A percentile compares a stretch with the other conserved stretches of the same genome.
Conservation (phyloP, 2,888 invertebrate genomes). For the Tubulanus polymorphus region DNA sequence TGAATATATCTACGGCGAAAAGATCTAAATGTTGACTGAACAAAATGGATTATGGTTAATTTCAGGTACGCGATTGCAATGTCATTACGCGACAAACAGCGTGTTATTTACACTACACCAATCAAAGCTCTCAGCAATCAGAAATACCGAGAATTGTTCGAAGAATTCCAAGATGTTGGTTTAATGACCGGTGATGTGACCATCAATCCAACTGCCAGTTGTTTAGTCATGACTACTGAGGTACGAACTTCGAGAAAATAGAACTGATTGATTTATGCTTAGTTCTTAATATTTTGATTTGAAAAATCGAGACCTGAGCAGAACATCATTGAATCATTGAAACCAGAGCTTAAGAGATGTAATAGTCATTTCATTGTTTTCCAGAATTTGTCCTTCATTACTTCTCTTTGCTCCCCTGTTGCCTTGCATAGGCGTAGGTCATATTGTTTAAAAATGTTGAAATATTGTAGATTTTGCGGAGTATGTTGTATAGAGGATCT, state of each 20-base stretch:
- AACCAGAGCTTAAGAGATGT: too few species aligned
- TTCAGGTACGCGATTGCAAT: slow-evolving; percentile 84
- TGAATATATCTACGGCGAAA: too few species aligned
- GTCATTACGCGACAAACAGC: slow-evolving; percentile 87
- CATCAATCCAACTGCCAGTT: slow-evolving; percentile 95
- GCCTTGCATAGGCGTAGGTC: too few species aligned
- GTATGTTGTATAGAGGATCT: slow-evolving; percentile 97
- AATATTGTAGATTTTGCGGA: slow-evolving; percentile 75
- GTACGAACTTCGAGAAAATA: slow-evolving; percentile 25
- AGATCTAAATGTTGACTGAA: too few species aligned
- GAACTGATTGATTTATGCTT: too few species aligned
- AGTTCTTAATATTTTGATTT: too few species aligned
- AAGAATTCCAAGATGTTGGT: slow-evolving; percentile 96
- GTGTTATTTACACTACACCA: slow-evolving; percentile 99
- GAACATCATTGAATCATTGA: too few species aligned
- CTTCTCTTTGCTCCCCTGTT: too few species aligned
- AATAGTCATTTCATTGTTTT: too few species aligned
- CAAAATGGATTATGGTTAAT: slow-evolving; percentile 1
- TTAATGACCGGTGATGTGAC: slow-evolving; percentile 98
- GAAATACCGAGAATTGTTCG: slow-evolving; percentile 95
- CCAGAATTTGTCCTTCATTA: too few species aligned
- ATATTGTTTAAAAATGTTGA: too few species aligned
- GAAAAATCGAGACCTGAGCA: too few species aligned
- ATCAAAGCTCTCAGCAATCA: slow-evolving; percentile 99
- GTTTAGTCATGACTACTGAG: slow-evolving; percentile 99